phyloP scores from a whole-genome alignment of 2,113 vertebrate genomes.

The Mobula hypostoma region DNA sequence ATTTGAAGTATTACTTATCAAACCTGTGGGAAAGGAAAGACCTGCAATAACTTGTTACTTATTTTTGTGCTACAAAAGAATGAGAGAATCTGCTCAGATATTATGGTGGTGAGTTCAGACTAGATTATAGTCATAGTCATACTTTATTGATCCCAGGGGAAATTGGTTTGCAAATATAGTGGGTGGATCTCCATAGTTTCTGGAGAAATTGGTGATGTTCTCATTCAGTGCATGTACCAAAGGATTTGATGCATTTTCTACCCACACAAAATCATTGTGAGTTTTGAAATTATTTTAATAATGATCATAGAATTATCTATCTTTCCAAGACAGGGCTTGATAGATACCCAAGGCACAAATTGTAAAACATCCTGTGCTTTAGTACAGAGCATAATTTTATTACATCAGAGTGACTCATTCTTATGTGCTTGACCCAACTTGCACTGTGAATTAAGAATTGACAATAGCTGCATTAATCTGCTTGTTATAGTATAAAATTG shows the following conservation, averaged over 20 bases:
- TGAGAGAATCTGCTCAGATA: background rate
- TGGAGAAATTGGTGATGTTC: background rate
- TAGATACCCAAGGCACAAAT: background rate
- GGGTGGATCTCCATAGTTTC: background rate
- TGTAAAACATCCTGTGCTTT: background rate
- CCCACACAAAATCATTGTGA: background rate
- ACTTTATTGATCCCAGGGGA: too few relatives aligned
- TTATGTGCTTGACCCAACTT: conserved; percentile 7
- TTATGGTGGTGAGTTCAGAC: background rate
- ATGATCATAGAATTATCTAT: background rate
- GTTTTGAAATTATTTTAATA: background rate
- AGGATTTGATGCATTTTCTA: background rate
- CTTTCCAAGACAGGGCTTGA: background rate
- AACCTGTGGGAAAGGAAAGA: background rate
- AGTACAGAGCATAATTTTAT: background rate
- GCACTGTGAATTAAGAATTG: background rate
- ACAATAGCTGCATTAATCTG: background rate
- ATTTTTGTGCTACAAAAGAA: background rate
- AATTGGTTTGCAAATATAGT: background rate
- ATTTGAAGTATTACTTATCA: background rate
- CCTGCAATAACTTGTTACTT: background rate
- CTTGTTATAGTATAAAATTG: background rate
- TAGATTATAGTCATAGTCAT: background rate
- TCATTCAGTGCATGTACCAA: background rate
- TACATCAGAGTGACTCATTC: background rate